These are phyloP conservation scores for Troglohyphantes excavatus DNA, from an alignment of 2,888 invertebrate genomes.

Conservation along the genomic window DNA sequence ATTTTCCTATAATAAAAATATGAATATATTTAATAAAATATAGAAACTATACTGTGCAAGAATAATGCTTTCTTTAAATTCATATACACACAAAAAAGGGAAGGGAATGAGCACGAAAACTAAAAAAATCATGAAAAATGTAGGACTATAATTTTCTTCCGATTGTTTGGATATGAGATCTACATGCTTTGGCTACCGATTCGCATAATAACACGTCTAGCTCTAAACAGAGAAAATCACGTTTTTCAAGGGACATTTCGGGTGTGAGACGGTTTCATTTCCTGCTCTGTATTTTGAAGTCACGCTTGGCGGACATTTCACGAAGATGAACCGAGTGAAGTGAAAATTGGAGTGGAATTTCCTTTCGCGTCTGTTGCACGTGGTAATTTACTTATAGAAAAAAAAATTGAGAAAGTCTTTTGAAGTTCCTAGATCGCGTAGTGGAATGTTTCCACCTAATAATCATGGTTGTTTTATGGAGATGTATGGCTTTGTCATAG, in stretches of 20 bases:
- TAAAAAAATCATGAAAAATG: no score
- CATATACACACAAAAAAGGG: no score
- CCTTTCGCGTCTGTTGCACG: not conserved
- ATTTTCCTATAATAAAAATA: no score
- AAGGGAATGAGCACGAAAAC: no score
- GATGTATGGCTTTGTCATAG: not conserved
- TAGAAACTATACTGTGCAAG: no score
- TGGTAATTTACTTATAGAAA: not conserved
- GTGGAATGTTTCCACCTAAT: not conserved
- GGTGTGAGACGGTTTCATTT: not conserved
- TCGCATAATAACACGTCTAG: constrained; percentile 5
- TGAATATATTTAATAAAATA: no score
- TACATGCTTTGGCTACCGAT: constrained; percentile 17
- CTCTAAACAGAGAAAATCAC: no score
- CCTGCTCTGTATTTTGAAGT: not conserved
- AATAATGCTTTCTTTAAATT: not conserved
- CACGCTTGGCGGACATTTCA: not conserved
- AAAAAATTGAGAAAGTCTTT: constrained; percentile 1
- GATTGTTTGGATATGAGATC: no score
- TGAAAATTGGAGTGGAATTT: not conserved
- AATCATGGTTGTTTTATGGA: not conserved
- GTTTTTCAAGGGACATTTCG: no score
- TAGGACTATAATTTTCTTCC: no score
- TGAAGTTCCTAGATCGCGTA: not conserved
- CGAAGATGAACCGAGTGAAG: not conserved